Evolutionary conservation across 1,140 invertebrate genomes (phyloP).

Genomic region (Drosophila fuyamai): DNA sequence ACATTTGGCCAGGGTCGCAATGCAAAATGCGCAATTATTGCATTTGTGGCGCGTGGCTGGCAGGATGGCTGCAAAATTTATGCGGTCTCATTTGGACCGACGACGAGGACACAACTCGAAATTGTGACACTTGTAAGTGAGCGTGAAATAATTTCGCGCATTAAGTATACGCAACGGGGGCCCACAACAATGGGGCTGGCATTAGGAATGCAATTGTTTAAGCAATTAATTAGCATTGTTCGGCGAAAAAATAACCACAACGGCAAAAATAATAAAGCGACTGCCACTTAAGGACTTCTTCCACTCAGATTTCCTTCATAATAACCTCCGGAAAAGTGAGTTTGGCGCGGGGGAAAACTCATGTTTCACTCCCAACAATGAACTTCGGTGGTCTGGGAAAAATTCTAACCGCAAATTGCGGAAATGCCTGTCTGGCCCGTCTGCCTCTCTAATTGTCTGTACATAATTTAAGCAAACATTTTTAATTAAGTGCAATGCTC

Average conservation of each 20-base stretch:
- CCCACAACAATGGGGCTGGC: slow-evolving; percentile 50
- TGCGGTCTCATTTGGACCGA: slow-evolving; percentile 64
- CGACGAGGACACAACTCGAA: slow-evolving; percentile 39
- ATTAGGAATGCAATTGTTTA: slow-evolving; percentile 71
- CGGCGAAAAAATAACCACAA: slow-evolving; percentile 43
- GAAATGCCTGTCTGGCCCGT: slow-evolving; percentile 47
- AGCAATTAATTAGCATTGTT: slow-evolving; percentile 77
- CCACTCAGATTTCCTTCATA: slow-evolving; percentile 30
- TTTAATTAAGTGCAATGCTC: slow-evolving; percentile 62
- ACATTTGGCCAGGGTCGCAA: slow-evolving; percentile 43
- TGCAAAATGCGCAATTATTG: slow-evolving; percentile 62
- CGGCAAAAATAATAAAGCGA: slow-evolving; percentile 40
- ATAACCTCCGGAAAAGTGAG: slow-evolving; percentile 14
- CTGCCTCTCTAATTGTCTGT: slow-evolving; percentile 68
- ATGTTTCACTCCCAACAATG: slow-evolving; percentile 49
- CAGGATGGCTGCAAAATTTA: slow-evolving; percentile 55
- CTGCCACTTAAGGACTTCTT: slow-evolving; percentile 38
- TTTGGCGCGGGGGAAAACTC: slow-evolving; percentile 10
- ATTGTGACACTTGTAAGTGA: slow-evolving; percentile 76
- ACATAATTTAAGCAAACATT: slow-evolving; percentile 68
- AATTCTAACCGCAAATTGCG: slow-evolving; percentile 39
- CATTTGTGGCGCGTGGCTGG: slow-evolving; percentile 27
- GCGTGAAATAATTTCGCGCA: slow-evolving; percentile 67
- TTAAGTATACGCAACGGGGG: slow-evolving; percentile 56
- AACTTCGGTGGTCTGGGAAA: slow-evolving; percentile 14